Evolutionary conservation across 2,113 vertebrate species (phyloP).

Genomic region (Corvus hawaiiensis): DNA sequence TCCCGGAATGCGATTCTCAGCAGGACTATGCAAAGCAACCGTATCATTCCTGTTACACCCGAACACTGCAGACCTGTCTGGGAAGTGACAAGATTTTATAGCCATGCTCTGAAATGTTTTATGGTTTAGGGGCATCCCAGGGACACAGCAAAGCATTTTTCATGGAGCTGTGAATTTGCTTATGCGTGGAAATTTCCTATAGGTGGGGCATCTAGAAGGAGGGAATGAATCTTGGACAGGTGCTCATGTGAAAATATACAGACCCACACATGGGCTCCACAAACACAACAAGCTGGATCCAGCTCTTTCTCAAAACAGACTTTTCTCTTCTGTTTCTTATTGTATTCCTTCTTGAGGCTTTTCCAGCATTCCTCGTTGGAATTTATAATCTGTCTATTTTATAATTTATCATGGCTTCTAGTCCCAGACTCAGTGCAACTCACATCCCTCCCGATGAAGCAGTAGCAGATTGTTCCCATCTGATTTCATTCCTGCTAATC

Average conservation of each 20-base stretch:
- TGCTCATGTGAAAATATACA: not conserved
- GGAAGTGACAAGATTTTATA: not conserved
- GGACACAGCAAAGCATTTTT: not conserved
- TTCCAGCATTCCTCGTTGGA: not conserved
- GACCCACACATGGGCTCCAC: not conserved
- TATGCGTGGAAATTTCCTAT: not conserved
- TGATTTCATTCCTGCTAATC: not conserved
- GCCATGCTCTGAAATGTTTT: not conserved
- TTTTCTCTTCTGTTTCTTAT: not conserved
- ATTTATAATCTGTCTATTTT: not conserved
- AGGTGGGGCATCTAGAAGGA: not conserved
- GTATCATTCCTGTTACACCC: not conserved
- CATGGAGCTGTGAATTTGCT: not conserved
- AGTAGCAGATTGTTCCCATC: not conserved
- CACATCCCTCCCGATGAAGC: not conserved
- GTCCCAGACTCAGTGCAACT: not conserved
- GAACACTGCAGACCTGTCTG: not conserved
- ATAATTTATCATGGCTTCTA: not conserved
- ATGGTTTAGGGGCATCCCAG: not conserved
- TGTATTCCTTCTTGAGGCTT: not conserved
- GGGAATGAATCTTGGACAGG: not conserved
- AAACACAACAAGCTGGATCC: not conserved
- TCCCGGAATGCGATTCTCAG: not conserved
- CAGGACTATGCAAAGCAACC: not conserved
- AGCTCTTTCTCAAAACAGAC: not conserved